Evolutionary conservation across 1,140 invertebrate species (phyloP).

Genomic region (Elymnias hypermnestra): DNA sequence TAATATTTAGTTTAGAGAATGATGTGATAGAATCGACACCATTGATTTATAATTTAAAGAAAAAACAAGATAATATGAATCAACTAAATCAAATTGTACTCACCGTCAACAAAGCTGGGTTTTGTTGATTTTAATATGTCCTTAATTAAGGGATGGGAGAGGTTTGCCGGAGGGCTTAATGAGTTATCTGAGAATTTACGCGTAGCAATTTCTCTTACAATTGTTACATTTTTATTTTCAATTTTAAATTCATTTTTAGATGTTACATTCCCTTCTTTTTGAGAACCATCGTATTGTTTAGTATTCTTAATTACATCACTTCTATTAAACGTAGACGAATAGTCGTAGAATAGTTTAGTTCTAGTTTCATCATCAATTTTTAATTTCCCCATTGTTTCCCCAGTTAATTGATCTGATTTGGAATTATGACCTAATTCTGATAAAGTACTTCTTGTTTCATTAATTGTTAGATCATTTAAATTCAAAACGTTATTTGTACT

Average conservation of each 20-base stretch:
- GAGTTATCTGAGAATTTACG: constrained; percentile 23
- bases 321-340: constrained; percentile 48
- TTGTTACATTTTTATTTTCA: neutral
- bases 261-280: too few relatives aligned
- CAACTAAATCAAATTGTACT: constrained; percentile 23
- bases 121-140: constrained; percentile 27
- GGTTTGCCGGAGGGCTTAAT: constrained; percentile 23
- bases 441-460: neutral
- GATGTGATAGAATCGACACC: too few relatives aligned
- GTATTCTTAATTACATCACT: too few relatives aligned
- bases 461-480: constrained; percentile 8
- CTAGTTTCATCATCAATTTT: constrained; percentile 52
- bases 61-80: too few relatives aligned
- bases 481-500: too few relatives aligned
- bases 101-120: constrained; percentile 33
- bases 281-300: too few relatives aligned
- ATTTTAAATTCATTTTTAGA: neutral
- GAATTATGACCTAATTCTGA: neutral
- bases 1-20: too few relatives aligned
- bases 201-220: constrained; percentile 3
- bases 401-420: constrained; percentile 11
- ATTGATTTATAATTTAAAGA: too few relatives aligned
- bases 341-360: constrained; percentile 56
- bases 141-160: constrained; percentile 29
- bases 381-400: constrained; percentile 49